Conservation (phyloP, 2,888 invertebrate genomes). For the Noctua janthe region DNA sequence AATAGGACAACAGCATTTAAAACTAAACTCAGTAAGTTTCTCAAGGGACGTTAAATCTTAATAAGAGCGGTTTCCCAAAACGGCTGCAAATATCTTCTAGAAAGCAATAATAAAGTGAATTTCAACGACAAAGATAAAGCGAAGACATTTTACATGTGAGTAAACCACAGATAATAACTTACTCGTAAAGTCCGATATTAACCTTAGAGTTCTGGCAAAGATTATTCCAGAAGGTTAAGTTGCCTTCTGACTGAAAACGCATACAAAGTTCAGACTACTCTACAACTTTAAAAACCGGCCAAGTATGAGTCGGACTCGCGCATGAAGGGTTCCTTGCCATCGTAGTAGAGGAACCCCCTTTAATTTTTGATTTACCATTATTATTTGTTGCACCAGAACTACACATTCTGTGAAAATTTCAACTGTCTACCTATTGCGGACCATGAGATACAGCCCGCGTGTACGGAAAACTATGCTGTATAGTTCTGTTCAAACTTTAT, state of each 20-base stretch:
- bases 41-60: not conserved
- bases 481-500: no score
- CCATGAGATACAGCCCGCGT: no score
- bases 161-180: slow-evolving; percentile 13
- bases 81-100: not conserved
- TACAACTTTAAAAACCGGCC: not conserved
- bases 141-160: slow-evolving; percentile 30
- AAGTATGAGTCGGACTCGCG: no score
- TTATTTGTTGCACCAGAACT: no score
- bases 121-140: slow-evolving; percentile 17
- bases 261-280: not conserved
- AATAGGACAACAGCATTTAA: not conserved
- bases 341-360: no score
- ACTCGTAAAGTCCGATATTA: slow-evolving; percentile 31
- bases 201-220: slow-evolving; percentile 12
- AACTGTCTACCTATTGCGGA: no score
- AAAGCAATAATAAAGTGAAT: slow-evolving; percentile 20
- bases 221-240: slow-evolving; percentile 16
- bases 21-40: not conserved
- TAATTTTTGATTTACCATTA: no score
- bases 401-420: no score
- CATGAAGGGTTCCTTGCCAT: no score
- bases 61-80: not conserved
- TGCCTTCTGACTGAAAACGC: not conserved
- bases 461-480: no score